Conservation (phyloP, 2,888 invertebrate species). For the Torymus texanus region DNA sequence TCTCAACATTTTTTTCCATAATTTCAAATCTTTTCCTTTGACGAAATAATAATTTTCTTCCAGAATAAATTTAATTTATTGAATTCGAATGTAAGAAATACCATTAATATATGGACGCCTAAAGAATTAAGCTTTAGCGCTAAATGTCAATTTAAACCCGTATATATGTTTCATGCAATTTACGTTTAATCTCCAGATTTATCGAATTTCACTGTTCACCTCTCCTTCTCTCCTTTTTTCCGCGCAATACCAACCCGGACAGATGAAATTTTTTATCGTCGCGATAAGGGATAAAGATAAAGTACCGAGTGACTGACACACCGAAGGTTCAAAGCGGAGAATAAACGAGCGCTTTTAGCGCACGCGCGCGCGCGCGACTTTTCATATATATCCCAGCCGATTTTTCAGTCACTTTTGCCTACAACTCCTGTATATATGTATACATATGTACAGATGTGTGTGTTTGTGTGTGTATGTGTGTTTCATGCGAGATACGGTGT, state of each 20-base stretch:
- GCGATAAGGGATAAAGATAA: conserved; percentile 28
- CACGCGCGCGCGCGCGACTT: conserved; percentile 12
- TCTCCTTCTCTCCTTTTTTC: too few species aligned
- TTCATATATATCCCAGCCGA: conserved; percentile 11
- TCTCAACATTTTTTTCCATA: neutral
- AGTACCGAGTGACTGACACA: conserved; percentile 26
- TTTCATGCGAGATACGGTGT: conserved; percentile 23
- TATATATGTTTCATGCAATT: conserved; percentile 1
- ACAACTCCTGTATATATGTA: too few species aligned
- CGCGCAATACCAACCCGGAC: neutral
- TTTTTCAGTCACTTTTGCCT: conserved; percentile 38
- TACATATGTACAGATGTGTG: too few species aligned
- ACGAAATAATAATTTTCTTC: too few species aligned
- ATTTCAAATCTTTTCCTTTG: too few species aligned
- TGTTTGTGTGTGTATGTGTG: too few species aligned
- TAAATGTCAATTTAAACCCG: neutral
- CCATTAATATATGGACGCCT: too few species aligned
- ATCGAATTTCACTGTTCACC: neutral
- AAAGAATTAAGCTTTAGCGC: too few species aligned
- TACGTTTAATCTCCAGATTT: neutral
- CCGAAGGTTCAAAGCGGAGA: conserved; percentile 1
- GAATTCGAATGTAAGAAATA: too few species aligned
- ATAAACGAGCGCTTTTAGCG: conserved; percentile 42
- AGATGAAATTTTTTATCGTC: conserved; percentile 20
- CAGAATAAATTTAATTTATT: too few species aligned